A percentile compares a stretch with the other conserved stretches of the same genome.
These are phyloP conservation scores for Mastigias papua DNA, from an alignment of 30 jellyfish, hydroid and myxozoan genomes.

Conservation along the genomic window DNA sequence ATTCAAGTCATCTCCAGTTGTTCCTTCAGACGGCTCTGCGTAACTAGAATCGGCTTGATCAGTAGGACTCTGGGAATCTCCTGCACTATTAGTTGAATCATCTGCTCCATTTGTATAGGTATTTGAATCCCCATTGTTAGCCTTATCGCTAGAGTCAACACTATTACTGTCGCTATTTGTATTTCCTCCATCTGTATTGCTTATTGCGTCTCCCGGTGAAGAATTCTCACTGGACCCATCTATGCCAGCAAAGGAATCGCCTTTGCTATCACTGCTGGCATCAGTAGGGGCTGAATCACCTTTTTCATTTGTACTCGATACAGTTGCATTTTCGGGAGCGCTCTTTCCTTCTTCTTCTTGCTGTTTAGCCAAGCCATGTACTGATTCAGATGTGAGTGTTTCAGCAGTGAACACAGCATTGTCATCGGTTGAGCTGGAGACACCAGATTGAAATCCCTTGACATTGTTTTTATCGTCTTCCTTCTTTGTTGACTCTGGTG, in stretches of 20 bases:
- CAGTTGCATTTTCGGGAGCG: slow-evolving; percentile 2
- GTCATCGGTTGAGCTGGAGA: background rate
- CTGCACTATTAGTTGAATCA: slow-evolving; percentile 22
- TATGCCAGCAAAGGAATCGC: slow-evolving; percentile 13
- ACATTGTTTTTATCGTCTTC: background rate
- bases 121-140: background rate
- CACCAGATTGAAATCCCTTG: slow-evolving; percentile 33
- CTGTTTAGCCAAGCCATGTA: slow-evolving; percentile 23
- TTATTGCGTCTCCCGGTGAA: background rate
- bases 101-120: slow-evolving; percentile 11
- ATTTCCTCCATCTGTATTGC: background rate
- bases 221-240: no score
- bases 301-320: background rate
- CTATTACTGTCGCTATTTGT: slow-evolving; percentile 4
- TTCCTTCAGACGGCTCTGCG: slow-evolving; percentile 15
- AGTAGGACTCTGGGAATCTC: slow-evolving; percentile 17
- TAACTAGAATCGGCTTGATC: slow-evolving; percentile 15
- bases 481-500: background rate
- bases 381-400: slow-evolving; percentile 67
- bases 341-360: slow-evolving; percentile 28
- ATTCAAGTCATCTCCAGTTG: slow-evolving; percentile 24
- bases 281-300: slow-evolving; percentile 30
- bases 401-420: slow-evolving; percentile 56
- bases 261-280: background rate
- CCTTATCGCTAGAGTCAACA: background rate